Evolutionary conservation across 2,797 vertebrate species (phyloP).

Genomic region (Trachurus trachurus): DNA sequence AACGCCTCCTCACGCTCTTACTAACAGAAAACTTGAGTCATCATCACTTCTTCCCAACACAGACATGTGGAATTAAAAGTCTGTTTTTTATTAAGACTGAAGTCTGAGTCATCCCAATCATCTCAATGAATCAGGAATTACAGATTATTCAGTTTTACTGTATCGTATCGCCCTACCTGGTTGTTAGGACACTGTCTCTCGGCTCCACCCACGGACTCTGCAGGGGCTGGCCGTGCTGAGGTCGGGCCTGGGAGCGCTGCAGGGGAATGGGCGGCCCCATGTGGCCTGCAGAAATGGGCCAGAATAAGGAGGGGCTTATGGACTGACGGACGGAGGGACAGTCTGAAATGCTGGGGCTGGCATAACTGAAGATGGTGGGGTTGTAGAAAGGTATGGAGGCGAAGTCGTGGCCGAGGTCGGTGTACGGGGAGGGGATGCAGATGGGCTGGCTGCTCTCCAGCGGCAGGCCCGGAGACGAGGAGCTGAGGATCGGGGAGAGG

Average conservation of each 20-base stretch:
- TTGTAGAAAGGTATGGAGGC: constrained; percentile 90
- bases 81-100: too few species aligned
- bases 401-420: constrained; percentile 90
- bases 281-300: constrained; percentile 87
- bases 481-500: constrained; percentile 85
- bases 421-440: constrained; percentile 92
- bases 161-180: constrained; percentile 81
- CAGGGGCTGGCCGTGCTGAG: constrained; percentile 87
- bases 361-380: constrained; percentile 90
- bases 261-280: constrained; percentile 86
- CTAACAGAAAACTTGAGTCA: constrained; percentile 58
- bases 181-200: constrained; percentile 79
- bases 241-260: constrained; percentile 85
- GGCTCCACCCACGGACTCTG: constrained; percentile 89
- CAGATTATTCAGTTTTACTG: too few species aligned
- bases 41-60: not conserved
- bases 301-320: constrained; percentile 87
- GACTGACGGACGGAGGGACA: constrained; percentile 82
- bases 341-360: constrained; percentile 82
- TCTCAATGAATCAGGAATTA: too few species aligned
- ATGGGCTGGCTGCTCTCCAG: constrained; percentile 85
- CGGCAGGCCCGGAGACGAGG: constrained; percentile 79
- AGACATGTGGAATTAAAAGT: too few species aligned
- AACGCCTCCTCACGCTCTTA: constrained; percentile 70
- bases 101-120: too few species aligned